Evolutionary conservation across 1,140 invertebrate genomes (phyloP).

Genomic region (Latrodectus geometricus): DNA sequence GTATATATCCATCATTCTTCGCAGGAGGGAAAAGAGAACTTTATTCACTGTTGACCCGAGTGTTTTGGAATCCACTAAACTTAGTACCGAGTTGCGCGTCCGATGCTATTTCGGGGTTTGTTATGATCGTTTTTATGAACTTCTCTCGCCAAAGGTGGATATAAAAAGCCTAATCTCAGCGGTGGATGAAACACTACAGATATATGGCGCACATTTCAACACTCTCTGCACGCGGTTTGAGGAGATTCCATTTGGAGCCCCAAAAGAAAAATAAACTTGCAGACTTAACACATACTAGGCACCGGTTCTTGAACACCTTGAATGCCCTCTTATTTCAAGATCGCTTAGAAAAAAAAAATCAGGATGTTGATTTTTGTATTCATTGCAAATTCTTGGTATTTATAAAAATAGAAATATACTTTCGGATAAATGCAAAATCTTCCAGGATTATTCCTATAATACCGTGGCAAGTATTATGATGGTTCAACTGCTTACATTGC

Average conservation of each 20-base stretch:
- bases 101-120: conserved; percentile 4
- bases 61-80: background rate
- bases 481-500: too few relatives aligned
- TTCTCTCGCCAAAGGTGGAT: background rate
- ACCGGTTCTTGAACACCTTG: background rate
- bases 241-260: background rate
- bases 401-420: too few relatives aligned
- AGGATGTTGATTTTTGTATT: too few relatives aligned
- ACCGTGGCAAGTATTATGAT: too few relatives aligned
- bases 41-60: background rate
- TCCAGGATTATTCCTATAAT: too few relatives aligned
- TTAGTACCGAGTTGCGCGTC: background rate
- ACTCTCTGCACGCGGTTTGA: background rate
- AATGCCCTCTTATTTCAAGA: background rate
- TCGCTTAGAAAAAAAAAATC: background rate
- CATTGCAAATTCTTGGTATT: too few relatives aligned
- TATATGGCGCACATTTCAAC: background rate
- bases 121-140: conserved; percentile 30
- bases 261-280: background rate
- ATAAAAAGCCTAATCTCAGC: conserved; percentile 4
- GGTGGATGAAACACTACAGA: background rate
- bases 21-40: too few relatives aligned
- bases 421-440: too few relatives aligned
- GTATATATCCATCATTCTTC: background rate
- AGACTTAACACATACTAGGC: too few relatives aligned